A percentile compares a stretch with the other conserved stretches of the same genome.
These are phyloP conservation scores for Podargus strigoides DNA, from an alignment of 2,797 vertebrate genomes.

Conservation along the genomic window DNA sequence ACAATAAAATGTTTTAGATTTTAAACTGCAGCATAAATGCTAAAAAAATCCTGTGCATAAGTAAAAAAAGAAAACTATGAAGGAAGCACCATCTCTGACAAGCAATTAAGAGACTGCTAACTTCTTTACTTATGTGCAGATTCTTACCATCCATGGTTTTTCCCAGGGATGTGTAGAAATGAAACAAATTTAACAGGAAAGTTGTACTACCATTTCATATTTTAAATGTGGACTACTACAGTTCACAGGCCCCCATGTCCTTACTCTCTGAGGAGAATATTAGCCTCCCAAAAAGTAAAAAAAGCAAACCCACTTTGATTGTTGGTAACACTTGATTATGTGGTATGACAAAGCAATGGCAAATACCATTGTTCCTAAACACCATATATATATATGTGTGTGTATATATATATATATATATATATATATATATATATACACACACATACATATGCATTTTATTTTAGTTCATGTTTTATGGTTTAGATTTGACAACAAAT, in stretches of 20 bases:
- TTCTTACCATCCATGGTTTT: not conserved
- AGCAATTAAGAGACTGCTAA: not conserved
- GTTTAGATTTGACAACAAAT: not conserved
- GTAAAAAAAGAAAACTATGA: not conserved
- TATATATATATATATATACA: no score
- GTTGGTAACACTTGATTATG: not conserved
- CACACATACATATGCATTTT: not conserved
- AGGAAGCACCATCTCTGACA: not conserved
- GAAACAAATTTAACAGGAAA: not conserved
- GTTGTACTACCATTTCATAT: not conserved
- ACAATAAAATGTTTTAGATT: not conserved
- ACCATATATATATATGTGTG: no score
- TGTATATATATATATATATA: no score
- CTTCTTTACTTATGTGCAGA: not conserved
- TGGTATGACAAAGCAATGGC: not conserved
- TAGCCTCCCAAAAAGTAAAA: not conserved
- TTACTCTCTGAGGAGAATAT: not conserved
- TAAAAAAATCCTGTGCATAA: not conserved
- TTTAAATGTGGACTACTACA: not conserved
- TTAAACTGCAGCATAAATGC: not conserved
- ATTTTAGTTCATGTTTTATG: not conserved
- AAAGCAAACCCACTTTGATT: not conserved
- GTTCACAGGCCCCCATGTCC: not conserved
- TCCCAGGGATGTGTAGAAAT: not conserved
- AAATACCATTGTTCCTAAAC: not conserved